Base-by-base conservation (phyloP, 2,797 vertebrate species). In the Aselliscus stoliczkanus region DNA sequence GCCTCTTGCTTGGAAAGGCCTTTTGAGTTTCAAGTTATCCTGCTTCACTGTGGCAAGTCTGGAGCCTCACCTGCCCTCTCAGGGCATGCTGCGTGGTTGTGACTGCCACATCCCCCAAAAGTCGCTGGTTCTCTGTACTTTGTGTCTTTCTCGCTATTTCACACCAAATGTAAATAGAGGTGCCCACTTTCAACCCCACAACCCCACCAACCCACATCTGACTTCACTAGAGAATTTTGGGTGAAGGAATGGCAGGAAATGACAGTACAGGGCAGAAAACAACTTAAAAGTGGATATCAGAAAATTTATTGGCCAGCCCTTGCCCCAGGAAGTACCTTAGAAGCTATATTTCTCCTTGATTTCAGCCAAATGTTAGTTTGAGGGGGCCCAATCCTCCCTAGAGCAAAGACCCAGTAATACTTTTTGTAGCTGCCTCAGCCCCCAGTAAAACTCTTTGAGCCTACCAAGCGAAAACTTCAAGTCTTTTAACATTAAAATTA, bases 401-500 rank as follows among this genome's bases (percentile, higher is more conserved):
- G 39, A 65, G 77, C 65, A 80, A 84, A 75, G 52, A 62, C 42
- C 13, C 39, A 11, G 42, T 44, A 60, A 88, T n/a, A 84, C 65
- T 4, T 12, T 80, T 90, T 34, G n/a, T 37, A 91, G 72, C 84
- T 52, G 23, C 83, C 72, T 64, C 15, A 50, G 37, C 23, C 27
- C 18, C 29, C 7, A 4, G 64, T 23, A 47, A 47, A 69, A 80
- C 27, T 80, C 65, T 88, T 1, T 12, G 58, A 67, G 54, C 21
- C 50, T 85, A 42, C 31, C 27, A 37, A 54, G 31, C 7, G 67
- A 80, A 47, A 60, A 69, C 79, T 54, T 47, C 31, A 84, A 73
- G 79, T 80, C 77, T 80, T 52, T 62, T 60, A 72, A 44, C 42
- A 69, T 76, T 79, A 67, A 92, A 85, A 88, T 94, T 18, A 69